Percentiles rank a stretch among this genome's conserved stretches.
These are phyloP conservation scores for Drosophila orosa DNA, from an alignment of 1,140 invertebrate species.

Conservation along the genomic window DNA sequence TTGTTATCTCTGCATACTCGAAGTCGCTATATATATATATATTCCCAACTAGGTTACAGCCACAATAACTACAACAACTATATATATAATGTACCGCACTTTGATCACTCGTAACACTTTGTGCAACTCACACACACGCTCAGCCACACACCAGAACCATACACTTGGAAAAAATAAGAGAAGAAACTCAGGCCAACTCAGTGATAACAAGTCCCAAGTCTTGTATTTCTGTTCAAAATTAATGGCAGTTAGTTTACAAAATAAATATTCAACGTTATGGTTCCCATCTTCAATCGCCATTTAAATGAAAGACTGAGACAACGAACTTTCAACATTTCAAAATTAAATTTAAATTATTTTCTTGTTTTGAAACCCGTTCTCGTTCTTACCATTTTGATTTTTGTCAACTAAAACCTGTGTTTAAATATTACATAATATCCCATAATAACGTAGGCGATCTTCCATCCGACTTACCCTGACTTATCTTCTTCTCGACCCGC, in stretches of 20 bases:
- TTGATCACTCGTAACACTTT: conserved; percentile 70
- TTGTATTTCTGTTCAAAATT: background rate
- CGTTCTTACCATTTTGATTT: conserved; percentile 40
- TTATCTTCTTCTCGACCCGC: conserved; percentile 36
- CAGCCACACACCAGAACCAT: conserved; percentile 29
- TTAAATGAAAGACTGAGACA: conserved; percentile 72
- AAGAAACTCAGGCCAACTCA: conserved; percentile 15
- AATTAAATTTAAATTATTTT: conserved; percentile 18
- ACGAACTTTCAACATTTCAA: conserved; percentile 52
- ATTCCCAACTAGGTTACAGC: conserved; percentile 62
- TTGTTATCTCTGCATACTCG: conserved; percentile 56
- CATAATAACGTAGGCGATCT: background rate
- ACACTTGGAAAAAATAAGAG: conserved; percentile 37
- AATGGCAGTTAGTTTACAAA: too few species aligned
- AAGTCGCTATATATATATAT: conserved; percentile 60
- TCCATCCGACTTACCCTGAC: conserved; percentile 15
- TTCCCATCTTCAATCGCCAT: background rate
- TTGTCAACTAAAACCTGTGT: conserved; percentile 41
- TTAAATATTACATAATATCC: conserved; percentile 11
- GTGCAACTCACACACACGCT: conserved; percentile 64
- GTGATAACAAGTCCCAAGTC: conserved; percentile 3
- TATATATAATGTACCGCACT: conserved; percentile 65
- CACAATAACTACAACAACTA: conserved; percentile 52
- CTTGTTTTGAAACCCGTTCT: conserved; percentile 66
- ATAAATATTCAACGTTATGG: background rate